phyloP scores from a whole-genome alignment of 1,140 invertebrate species.

The Neodiprion pinetum region DNA sequence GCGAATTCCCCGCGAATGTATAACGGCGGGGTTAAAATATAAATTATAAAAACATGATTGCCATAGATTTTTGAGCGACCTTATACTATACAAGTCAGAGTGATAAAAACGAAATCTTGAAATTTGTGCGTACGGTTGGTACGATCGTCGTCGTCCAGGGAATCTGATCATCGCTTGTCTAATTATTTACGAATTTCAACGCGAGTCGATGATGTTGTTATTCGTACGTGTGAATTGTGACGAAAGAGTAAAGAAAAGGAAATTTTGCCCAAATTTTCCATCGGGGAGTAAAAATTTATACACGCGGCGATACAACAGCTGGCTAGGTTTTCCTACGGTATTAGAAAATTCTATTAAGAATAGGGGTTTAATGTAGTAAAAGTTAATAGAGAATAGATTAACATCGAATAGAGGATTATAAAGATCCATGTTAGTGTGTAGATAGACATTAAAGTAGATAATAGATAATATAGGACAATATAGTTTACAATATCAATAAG shows the following conservation, averaged over 20 bases:
- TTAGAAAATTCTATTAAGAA: constrained; percentile 50
- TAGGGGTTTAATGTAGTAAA: constrained; percentile 51
- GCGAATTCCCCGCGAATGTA: too few relatives aligned
- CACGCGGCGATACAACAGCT: constrained; percentile 47
- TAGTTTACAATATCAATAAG: constrained; percentile 60
- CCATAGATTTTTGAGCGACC: neutral
- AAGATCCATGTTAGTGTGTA: constrained; percentile 59
- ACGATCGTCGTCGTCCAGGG: too few relatives aligned
- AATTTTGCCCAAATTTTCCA: neutral
- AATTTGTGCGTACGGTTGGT: too few relatives aligned
- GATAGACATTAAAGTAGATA: constrained; percentile 60
- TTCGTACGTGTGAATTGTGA: neutral
- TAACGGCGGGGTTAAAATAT: too few relatives aligned
- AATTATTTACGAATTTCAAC: too few relatives aligned
- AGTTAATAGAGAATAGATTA: constrained; percentile 57
- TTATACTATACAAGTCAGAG: neutral
- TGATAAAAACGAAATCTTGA: neutral
- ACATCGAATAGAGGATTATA: constrained; percentile 60
- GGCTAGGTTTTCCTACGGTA: constrained; percentile 45
- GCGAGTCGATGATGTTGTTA: neutral
- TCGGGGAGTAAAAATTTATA: too few relatives aligned
- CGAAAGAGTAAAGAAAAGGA: neutral
- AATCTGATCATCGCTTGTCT: too few relatives aligned
- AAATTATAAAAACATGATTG: neutral
- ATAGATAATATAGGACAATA: constrained; percentile 54